These are phyloP conservation scores for Diaperis boleti DNA, from an alignment of 2,888 invertebrate genomes.

Conservation along the genomic window DNA sequence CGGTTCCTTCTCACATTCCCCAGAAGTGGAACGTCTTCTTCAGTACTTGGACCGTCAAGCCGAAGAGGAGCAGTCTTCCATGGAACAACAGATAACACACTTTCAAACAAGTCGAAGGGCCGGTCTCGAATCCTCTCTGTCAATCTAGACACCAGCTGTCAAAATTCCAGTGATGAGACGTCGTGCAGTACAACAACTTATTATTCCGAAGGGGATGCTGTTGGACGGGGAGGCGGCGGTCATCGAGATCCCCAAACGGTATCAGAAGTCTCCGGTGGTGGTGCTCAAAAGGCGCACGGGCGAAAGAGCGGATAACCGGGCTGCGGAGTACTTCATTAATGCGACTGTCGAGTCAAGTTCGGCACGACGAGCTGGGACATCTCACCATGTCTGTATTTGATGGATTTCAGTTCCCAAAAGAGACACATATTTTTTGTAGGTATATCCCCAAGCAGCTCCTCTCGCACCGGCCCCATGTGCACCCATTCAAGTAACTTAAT, in stretches of 20 bases:
- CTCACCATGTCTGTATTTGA: neutral
- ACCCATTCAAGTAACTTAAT: too few species aligned
- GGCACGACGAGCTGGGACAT: too few species aligned
- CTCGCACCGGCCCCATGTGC: too few species aligned
- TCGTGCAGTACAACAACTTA: conserved; percentile 4
- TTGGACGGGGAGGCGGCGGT: conserved; percentile 4
- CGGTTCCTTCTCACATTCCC: too few species aligned
- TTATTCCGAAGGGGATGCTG: conserved; percentile 19
- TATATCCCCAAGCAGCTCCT: too few species aligned
- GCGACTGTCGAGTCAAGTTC: neutral
- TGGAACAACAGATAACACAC: neutral
- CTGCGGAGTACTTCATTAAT: neutral
- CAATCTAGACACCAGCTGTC: conserved; percentile 11
- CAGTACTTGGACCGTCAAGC: neutral
- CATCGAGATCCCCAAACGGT: conserved; percentile 20
- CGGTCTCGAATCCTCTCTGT: neutral
- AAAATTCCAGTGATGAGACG: conserved; percentile 20
- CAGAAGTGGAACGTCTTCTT: too few species aligned
- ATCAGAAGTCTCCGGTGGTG: conserved; percentile 8
- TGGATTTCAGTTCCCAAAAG: too few species aligned
- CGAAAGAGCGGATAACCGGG: neutral
- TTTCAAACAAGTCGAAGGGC: neutral
- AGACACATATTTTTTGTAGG: too few species aligned
- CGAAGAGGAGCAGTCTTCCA: neutral
- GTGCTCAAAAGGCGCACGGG: neutral